These are phyloP conservation scores for Neuroscelio doddi DNA, from an alignment of 2,888 invertebrate species.

Conservation along the genomic window DNA sequence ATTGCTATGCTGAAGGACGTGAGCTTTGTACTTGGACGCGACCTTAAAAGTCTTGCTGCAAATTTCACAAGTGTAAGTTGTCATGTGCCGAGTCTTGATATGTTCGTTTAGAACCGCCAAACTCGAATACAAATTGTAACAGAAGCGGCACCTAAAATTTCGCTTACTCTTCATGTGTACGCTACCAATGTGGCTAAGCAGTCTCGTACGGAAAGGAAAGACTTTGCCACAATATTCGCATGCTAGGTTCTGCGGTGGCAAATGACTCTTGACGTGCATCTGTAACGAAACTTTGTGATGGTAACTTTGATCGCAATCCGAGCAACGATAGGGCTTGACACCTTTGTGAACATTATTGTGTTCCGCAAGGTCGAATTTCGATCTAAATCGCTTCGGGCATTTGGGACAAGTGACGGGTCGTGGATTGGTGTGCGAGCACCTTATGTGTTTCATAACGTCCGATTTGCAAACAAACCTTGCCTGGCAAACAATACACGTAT, in stretches of 20 bases:
- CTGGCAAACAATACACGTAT: slow-evolving; percentile 66
- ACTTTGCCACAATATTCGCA: slow-evolving; percentile 70
- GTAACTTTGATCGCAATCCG: slow-evolving; percentile 68
- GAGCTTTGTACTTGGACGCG: slow-evolving; percentile 67
- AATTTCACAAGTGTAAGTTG: slow-evolving; percentile 68
- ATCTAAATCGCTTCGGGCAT: slow-evolving; percentile 69
- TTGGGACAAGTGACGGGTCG: slow-evolving; percentile 69
- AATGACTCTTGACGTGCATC: slow-evolving; percentile 69
- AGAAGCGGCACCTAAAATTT: slow-evolving; percentile 68
- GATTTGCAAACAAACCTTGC: slow-evolving; percentile 70
- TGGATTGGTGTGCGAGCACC: slow-evolving; percentile 70
- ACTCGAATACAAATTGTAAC: slow-evolving; percentile 69
- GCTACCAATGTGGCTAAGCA: slow-evolving; percentile 68
- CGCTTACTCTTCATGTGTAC: slow-evolving; percentile 68
- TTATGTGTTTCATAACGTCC: slow-evolving; percentile 70
- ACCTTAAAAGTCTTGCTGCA: slow-evolving; percentile 69
- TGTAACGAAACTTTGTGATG: slow-evolving; percentile 71
- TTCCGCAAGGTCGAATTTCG: slow-evolving; percentile 69
- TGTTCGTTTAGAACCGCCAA: slow-evolving; percentile 68
- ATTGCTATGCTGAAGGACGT: slow-evolving; percentile 68
- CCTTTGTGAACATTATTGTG: slow-evolving; percentile 70
- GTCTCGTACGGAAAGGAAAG: slow-evolving; percentile 68
- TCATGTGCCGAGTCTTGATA: slow-evolving; percentile 67
- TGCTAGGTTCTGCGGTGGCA: slow-evolving; percentile 69
- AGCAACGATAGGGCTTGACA: slow-evolving; percentile 66